A percentile compares a stretch with the other conserved stretches of the same genome.
phyloP scores from a whole-genome alignment of 2,888 invertebrate genomes.

The Cheilosia impressa region DNA sequence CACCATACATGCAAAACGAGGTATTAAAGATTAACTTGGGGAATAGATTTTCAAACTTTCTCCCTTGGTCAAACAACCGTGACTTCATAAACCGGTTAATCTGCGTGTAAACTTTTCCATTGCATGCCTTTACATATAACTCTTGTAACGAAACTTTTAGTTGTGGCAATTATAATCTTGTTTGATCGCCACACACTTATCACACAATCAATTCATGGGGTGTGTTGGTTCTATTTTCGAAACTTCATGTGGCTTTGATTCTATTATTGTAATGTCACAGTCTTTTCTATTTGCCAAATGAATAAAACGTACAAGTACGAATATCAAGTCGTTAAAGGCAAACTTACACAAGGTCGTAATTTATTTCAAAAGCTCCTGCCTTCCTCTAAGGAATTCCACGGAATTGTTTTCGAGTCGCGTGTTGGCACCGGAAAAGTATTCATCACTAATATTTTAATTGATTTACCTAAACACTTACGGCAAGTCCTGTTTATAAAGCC shows the following conservation, averaged over 20 bases:
- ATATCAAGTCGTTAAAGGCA: conserved; percentile 22
- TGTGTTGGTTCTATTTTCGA: no score
- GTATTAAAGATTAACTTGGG: no score
- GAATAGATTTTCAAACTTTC: no score
- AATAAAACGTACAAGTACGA: conserved; percentile 11
- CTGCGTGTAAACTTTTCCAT: no score
- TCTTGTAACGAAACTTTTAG: no score
- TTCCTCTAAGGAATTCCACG: conserved; percentile 36
- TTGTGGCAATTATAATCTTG: no score
- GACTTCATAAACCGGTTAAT: no score
- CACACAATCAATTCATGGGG: no score
- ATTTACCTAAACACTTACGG: conserved; percentile 16
- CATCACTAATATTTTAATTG: conserved; percentile 60
- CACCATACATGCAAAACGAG: no score
- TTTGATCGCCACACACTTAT: no score
- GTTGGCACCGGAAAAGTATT: conserved; percentile 38
- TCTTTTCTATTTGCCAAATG: conserved; percentile 17
- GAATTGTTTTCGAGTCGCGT: conserved; percentile 54
- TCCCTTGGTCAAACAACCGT: no score
- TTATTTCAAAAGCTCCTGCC: conserved; percentile 45
- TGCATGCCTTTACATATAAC: no score
- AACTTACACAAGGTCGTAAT: conserved; percentile 32
- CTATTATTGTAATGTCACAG: conserved; percentile 15
- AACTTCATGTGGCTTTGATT: conserved; percentile 24
- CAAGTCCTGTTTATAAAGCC: not conserved